A percentile compares a stretch with the other conserved stretches of the same genome.
Evolutionary conservation across 2,888 invertebrate species (phyloP).

Genomic region (Altica lythri): DNA sequence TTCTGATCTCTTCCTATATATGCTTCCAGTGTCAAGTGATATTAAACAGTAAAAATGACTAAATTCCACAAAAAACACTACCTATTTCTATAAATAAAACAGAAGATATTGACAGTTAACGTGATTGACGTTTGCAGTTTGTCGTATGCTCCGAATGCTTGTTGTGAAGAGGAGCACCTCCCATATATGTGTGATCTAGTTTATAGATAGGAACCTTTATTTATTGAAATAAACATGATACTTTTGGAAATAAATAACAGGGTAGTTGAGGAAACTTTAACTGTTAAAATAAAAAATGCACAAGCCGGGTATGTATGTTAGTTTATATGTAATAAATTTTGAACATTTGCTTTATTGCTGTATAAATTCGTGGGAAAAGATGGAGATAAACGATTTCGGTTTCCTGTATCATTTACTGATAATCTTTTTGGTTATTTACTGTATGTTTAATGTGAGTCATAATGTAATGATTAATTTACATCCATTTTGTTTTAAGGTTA

Average conservation of each 20-base stretch:
- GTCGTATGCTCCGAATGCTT: neutral
- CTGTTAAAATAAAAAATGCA: constrained; percentile 94
- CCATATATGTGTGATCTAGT: constrained; percentile 45
- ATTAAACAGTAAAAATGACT: too few relatives aligned
- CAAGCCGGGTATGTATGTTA: constrained; percentile 83
- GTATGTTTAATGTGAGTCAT: constrained; percentile 29
- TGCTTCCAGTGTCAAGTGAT: too few relatives aligned
- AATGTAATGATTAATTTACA: neutral
- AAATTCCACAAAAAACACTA: too few relatives aligned
- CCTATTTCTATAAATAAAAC: too few relatives aligned
- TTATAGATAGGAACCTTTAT: constrained; percentile 34
- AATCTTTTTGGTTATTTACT: constrained; percentile 4
- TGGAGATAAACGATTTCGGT: constrained; percentile 26
- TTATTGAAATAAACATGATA: constrained; percentile 70
- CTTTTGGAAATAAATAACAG: constrained; percentile 98
- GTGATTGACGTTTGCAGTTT: constrained; percentile 7
- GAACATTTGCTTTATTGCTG: constrained; percentile 12
- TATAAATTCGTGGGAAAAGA: constrained; percentile 19
- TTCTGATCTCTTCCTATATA: too few relatives aligned
- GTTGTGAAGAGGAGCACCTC: constrained; percentile 40
- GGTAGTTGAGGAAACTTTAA: constrained; percentile 96
- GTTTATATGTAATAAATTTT: too few relatives aligned
- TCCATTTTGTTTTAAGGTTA: constrained; percentile 67
- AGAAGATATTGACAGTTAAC: too few relatives aligned
- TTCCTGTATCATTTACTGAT: constrained; percentile 28